Percentiles rank a stretch among this genome's conserved stretches.
Evolutionary conservation across 2,888 invertebrate genomes (phyloP).

Genomic region (Caenorhabditis virilis): DNA sequence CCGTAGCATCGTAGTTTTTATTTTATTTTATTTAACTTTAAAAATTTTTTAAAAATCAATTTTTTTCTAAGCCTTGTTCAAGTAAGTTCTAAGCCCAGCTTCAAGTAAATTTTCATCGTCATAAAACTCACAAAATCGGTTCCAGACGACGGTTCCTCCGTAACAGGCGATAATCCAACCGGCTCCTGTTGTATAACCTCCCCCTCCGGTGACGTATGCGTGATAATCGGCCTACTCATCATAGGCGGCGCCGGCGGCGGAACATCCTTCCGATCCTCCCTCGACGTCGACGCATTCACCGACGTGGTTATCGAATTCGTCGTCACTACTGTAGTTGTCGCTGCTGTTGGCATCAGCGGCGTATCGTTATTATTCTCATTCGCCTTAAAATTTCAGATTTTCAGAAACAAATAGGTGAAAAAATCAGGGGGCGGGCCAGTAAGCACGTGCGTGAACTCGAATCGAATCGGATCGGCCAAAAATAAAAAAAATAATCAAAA

Average conservation of each 20-base stretch:
- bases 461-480: not conserved
- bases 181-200: conserved; percentile 35
- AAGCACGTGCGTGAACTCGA: conserved; percentile 36
- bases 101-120: not conserved
- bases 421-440: too few species aligned
- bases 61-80: too few species aligned
- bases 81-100: too few species aligned
- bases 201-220: conserved; percentile 53
- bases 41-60: too few species aligned
- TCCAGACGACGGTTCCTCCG: conserved; percentile 60
- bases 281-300: not conserved
- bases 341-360: not conserved
- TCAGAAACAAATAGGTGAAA: conserved; percentile 5
- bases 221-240: conserved; percentile 39
- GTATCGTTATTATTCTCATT: conserved; percentile 32
- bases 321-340: conserved; percentile 1
- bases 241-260: conserved; percentile 60
- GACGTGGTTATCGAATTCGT: not conserved
- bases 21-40: too few species aligned
- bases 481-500: not conserved
- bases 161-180: conserved; percentile 60
- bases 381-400: conserved; percentile 16
- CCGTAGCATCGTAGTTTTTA: too few species aligned
- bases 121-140: conserved; percentile 44
- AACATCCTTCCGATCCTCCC: conserved; percentile 33